phyloP scores from a whole-genome alignment of 2,797 vertebrate species.

The Pachyuromys duprasi region DNA sequence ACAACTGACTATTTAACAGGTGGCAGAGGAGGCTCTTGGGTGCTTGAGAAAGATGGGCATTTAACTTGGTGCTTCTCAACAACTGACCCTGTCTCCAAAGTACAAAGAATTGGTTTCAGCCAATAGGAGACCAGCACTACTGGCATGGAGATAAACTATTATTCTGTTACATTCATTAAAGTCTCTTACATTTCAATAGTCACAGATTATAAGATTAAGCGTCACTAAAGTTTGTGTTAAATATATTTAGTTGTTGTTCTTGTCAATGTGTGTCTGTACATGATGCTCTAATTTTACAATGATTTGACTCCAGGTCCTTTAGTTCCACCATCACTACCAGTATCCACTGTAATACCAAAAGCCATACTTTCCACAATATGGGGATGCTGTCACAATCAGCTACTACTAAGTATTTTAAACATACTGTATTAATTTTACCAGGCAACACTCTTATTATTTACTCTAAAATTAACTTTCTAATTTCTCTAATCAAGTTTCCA shows the following conservation, averaged over 20 bases:
- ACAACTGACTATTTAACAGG: not conserved
- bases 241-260: not conserved
- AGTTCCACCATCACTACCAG: not conserved
- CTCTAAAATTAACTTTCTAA: slow-evolving; percentile 35
- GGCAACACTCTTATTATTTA: slow-evolving; percentile 41
- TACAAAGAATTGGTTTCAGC: not conserved
- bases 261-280: not conserved
- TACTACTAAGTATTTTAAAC: slow-evolving; percentile 53
- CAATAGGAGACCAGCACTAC: not conserved
- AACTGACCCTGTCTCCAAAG: not conserved
- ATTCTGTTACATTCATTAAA: not conserved
- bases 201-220: not conserved
- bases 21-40: not conserved
- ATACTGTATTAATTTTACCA: not conserved
- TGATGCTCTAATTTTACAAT: not conserved
- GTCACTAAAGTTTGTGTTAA: not conserved
- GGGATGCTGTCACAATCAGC: not conserved
- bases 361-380: not conserved
- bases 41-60: not conserved
- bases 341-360: not conserved
- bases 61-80: not conserved
- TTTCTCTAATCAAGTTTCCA: slow-evolving; percentile 39
- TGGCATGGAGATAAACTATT: not conserved
- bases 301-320: slow-evolving; percentile 19
- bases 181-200: not conserved